Percentiles rank a stretch among this genome's conserved stretches.
phyloP scores from a whole-genome alignment of 2,113 vertebrate genomes.

The Sarotherodon lohbergeri region DNA sequence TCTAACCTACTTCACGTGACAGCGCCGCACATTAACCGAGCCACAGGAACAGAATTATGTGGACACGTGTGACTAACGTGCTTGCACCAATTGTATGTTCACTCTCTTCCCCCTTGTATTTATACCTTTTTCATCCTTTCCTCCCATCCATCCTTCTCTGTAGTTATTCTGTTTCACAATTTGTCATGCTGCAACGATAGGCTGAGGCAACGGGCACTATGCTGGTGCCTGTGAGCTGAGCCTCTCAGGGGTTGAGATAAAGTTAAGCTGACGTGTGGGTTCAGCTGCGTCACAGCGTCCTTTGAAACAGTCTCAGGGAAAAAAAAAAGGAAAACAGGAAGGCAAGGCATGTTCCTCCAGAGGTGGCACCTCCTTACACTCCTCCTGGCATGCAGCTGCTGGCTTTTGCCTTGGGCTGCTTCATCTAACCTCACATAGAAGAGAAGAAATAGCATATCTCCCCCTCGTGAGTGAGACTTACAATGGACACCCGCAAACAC shows the following conservation, averaged over 20 bases:
- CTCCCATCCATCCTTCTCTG: neutral
- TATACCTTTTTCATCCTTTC: neutral
- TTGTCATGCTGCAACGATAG: constrained; percentile 48
- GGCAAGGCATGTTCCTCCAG: constrained; percentile 8
- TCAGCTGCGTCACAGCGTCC: constrained; percentile 44
- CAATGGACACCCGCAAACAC: neutral
- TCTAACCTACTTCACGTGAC: neutral
- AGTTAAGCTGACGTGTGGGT: constrained; percentile 63
- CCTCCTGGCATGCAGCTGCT: constrained; percentile 23
- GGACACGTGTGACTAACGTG: neutral
- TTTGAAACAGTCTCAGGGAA: constrained; percentile 4
- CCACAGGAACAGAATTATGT: neutral
- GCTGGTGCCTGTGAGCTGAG: constrained; percentile 42
- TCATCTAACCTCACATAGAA: neutral
- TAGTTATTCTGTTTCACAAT: constrained; percentile 32
- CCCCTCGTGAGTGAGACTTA: neutral
- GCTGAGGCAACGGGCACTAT: constrained; percentile 32
- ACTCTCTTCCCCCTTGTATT: neutral
- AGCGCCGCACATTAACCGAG: neutral
- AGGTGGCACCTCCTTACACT: constrained; percentile 12
- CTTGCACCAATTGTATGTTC: neutral
- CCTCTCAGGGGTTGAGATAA: constrained; percentile 42
- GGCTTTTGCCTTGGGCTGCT: neutral
- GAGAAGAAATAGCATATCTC: neutral
- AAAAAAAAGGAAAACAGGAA: neutral